These are phyloP conservation scores for Gobionotothen gibberifrons DNA, from an alignment of 2,797 vertebrate species.

Conservation along the genomic window DNA sequence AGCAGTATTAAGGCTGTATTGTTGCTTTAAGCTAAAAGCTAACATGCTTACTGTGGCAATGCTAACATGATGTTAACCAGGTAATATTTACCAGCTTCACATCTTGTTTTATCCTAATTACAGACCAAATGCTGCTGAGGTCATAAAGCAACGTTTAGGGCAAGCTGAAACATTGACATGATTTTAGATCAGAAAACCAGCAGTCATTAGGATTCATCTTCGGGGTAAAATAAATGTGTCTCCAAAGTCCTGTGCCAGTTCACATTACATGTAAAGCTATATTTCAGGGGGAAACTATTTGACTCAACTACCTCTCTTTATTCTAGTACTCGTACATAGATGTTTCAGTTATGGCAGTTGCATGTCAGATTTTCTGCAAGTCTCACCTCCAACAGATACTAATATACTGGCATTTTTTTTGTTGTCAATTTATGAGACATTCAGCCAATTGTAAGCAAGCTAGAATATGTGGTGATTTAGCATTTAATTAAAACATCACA, in stretches of 20 bases:
- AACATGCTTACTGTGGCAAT: neutral
- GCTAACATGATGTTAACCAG: neutral
- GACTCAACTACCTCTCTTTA: neutral
- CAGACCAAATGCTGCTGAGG: neutral
- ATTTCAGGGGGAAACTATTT: neutral
- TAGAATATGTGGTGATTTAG: neutral
- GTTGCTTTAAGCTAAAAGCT: neutral
- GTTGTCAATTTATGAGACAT: neutral
- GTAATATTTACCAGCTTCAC: neutral
- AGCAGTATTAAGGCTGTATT: neutral
- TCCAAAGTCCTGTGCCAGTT: neutral
- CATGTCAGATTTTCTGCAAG: neutral
- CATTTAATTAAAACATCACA: conserved; percentile 23
- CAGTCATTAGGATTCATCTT: neutral
- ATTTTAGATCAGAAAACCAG: neutral
- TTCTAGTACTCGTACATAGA: neutral
- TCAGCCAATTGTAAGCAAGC: neutral
- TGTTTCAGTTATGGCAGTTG: neutral
- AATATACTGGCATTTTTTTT: neutral
- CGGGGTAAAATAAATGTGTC: neutral
- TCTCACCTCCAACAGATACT: neutral
- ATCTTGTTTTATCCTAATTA: neutral
- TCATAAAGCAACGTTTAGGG: neutral
- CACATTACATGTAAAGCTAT: neutral
- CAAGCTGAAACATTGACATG: neutral